Evolutionary conservation across 1,140 invertebrate genomes (phyloP).

Genomic region (Scaptodrosophila lebanonensis): DNA sequence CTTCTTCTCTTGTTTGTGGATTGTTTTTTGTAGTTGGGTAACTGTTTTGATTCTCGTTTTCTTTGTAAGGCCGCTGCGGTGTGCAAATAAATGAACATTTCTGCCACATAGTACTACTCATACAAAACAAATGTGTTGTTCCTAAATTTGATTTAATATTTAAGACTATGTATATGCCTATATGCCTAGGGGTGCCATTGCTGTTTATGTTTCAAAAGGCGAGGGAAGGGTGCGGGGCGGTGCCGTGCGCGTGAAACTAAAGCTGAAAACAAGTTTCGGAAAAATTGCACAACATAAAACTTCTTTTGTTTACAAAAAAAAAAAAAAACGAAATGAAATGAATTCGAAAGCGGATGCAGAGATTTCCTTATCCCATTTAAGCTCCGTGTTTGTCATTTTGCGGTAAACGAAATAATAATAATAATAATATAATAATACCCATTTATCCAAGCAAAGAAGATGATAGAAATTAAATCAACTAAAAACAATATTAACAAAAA

Average conservation of each 20-base stretch:
- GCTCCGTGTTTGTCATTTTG: not conserved
- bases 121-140: too few species aligned
- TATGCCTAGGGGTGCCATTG: too few species aligned
- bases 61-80: constrained; percentile 66
- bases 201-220: constrained; percentile 5
- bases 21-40: constrained; percentile 35
- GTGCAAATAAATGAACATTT: constrained; percentile 43
- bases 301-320: not conserved
- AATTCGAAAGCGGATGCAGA: constrained; percentile 7
- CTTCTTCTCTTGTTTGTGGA: constrained; percentile 9
- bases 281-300: constrained; percentile 46
- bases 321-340: too few species aligned
- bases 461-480: too few species aligned
- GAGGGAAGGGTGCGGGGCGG: constrained; percentile 11
- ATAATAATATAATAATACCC: constrained; percentile 27
- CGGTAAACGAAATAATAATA: constrained; percentile 1
- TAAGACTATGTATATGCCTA: not conserved
- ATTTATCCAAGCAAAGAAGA: constrained; percentile 40
- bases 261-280: constrained; percentile 5
- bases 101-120: too few species aligned
- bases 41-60: constrained; percentile 12
- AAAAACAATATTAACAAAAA: too few species aligned
- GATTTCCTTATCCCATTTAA: constrained; percentile 18
- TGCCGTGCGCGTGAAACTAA: too few species aligned
- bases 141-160: not conserved